Conservation (phyloP, 2,113 vertebrate species). For the Myotis yumanensis region DNA sequence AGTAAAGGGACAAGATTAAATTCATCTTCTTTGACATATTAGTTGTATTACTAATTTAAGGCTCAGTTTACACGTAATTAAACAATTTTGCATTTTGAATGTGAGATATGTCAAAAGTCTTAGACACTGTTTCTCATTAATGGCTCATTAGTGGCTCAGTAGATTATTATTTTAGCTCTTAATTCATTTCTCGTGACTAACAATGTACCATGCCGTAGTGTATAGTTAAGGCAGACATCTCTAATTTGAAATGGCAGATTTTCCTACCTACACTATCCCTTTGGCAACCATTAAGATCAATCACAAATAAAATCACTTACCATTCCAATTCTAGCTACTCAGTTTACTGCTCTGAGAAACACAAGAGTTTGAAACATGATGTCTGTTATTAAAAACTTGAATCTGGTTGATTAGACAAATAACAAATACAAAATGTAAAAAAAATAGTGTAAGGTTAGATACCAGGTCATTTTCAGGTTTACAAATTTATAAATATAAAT, state of each 20-base stretch:
- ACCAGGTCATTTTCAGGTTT: not conserved
- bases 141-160: not conserved
- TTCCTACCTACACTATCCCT: not conserved
- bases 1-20: not conserved
- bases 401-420: not conserved
- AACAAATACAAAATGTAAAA: not conserved
- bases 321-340: not conserved
- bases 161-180: not conserved
- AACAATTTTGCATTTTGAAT: not conserved
- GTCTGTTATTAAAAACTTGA: not conserved
- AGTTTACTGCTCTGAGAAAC: not conserved
- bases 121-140: not conserved
- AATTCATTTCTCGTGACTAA: not conserved
- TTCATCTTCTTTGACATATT: not conserved
- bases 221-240: not conserved
- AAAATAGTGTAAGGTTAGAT: not conserved
- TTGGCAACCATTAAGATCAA: not conserved
- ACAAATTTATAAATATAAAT: not conserved
- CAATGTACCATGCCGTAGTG: not conserved
- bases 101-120: not conserved
- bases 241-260: not conserved
- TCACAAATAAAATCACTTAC: not conserved
- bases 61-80: not conserved
- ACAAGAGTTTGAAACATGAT: not conserved
- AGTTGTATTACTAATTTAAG: not conserved